Evolutionary conservation across 1,140 invertebrate genomes (phyloP), one percentile per base, ranked within the genome.

Genomic region (Hyphantria cunea): DNA sequence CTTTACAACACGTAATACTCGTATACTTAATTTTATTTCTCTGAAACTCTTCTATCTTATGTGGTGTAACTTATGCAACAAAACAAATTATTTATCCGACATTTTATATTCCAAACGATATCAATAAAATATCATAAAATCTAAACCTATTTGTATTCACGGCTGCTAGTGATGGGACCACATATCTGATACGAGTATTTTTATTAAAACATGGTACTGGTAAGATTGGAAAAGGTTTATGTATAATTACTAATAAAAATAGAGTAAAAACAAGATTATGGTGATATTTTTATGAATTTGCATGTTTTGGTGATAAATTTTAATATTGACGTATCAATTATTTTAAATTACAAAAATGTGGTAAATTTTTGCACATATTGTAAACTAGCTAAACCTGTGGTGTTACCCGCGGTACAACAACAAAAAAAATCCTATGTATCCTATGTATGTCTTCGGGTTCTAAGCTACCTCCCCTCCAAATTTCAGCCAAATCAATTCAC

Each of bases 31-130:
- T 44, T 64, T 42, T 64, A 39, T 39, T 39, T 39, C 37, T 39
- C 37, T 3, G 37, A 33, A 7, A 49, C 13, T 12, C 7, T 56
- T 12, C 44, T 12, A 54, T 33, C 6, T 44, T 44, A 54, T 8
- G 15, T 10, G 44, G 32, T 34, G 14, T 41, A 25, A 39, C 14
- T 39, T 12, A 39, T 39, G 45, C 45, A 49, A 39, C 45, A 58
- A 58, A 58, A 58, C 55, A 58, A 39, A 58, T 58, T 49, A 58
- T 58, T 58, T 58, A 49, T 58, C 9, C 17, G 14, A 49, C 3
- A 58, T 58, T 58, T 58, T 48, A 58, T 58, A 15, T 49, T 12
- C 10, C 1, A 37, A 56, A 45, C 13, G 14, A 47, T 48, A 45
- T 45, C 53, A 55, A 37, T 56, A 56, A 47, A 56, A 47, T 15